Percentiles rank a stretch among this genome's conserved stretches.
Conservation (phyloP, 2,888 invertebrate genomes). For the Ophraella communa region DNA sequence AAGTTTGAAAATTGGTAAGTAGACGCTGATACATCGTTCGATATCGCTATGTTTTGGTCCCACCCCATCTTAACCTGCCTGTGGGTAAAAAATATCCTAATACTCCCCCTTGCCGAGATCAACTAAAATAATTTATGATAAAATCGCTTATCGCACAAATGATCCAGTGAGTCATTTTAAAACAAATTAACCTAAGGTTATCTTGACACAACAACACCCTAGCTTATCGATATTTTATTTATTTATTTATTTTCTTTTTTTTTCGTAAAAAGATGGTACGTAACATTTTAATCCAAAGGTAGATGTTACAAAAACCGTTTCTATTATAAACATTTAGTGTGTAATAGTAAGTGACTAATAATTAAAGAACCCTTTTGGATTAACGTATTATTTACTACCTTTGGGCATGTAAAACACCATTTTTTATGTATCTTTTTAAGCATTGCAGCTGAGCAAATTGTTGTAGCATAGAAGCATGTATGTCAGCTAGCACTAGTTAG, state of each 20-base stretch:
- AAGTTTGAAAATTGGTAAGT: conserved; percentile 69
- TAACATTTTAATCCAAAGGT: neutral
- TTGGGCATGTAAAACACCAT: conserved; percentile 27
- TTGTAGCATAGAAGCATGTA: conserved; percentile 55
- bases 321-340: too few species aligned
- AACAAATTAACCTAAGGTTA: neutral
- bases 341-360: neutral
- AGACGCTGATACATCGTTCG: conserved; percentile 16
- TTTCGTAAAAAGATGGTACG: neutral
- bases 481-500: conserved; percentile 52
- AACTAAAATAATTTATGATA: neutral
- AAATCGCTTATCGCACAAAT: neutral
- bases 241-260: conserved; percentile 10
- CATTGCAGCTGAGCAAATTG: conserved; percentile 43
- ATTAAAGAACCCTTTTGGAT: neutral
- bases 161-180: neutral
- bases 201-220: neutral
- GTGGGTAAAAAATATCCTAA: conserved; percentile 40
- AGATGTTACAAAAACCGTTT: too few species aligned
- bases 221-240: conserved; percentile 7
- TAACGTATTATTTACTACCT: conserved; percentile 6
- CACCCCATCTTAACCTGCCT: conserved; percentile 51
- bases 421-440: conserved; percentile 44
- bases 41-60: conserved; percentile 48
- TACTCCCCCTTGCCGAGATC: conserved; percentile 29